These are phyloP conservation scores for Atherinosoma microstoma DNA, from an alignment of 2,797 vertebrate species.

Conservation along the genomic window DNA sequence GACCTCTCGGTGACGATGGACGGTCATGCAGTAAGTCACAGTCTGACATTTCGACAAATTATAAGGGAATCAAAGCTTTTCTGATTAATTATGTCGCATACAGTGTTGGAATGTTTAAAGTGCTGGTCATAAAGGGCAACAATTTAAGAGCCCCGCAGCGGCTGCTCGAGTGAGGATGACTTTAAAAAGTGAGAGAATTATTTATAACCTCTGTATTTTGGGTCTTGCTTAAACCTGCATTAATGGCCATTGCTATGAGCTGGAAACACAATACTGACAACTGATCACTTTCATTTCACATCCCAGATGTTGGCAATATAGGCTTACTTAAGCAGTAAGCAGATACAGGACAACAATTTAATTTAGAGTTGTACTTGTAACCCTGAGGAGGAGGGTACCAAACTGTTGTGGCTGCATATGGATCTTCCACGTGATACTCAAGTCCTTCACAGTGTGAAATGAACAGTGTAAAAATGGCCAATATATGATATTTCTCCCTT, in stretches of 20 bases:
- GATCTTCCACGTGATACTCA: neutral
- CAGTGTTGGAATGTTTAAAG: constrained; percentile 21
- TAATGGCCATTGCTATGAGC: neutral
- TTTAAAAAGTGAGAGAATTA: constrained; percentile 10
- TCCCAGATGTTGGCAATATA: neutral
- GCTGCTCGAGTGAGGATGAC: neutral
- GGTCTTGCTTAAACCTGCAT: neutral
- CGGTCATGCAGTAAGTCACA: constrained; percentile 33
- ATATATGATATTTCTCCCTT: neutral
- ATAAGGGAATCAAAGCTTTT: constrained; percentile 36
- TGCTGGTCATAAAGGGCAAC: constrained; percentile 17
- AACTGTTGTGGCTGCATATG: neutral
- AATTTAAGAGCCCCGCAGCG: constrained; percentile 6
- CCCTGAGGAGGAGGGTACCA: neutral
- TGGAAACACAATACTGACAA: constrained; percentile 1
- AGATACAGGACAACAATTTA: neutral
- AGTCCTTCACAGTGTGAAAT: neutral
- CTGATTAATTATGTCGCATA: constrained; percentile 57
- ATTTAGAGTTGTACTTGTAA: neutral
- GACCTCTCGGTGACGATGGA: constrained; percentile 68
- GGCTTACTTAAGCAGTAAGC: neutral
- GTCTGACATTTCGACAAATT: constrained; percentile 62
- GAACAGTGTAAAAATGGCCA: neutral
- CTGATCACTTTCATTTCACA: neutral
- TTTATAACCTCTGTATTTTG: neutral